Evolutionary conservation across 2,797 vertebrate species (phyloP), one percentile per base, ranked within the genome.

Genomic region (Pipistrellus kuhlii): DNA sequence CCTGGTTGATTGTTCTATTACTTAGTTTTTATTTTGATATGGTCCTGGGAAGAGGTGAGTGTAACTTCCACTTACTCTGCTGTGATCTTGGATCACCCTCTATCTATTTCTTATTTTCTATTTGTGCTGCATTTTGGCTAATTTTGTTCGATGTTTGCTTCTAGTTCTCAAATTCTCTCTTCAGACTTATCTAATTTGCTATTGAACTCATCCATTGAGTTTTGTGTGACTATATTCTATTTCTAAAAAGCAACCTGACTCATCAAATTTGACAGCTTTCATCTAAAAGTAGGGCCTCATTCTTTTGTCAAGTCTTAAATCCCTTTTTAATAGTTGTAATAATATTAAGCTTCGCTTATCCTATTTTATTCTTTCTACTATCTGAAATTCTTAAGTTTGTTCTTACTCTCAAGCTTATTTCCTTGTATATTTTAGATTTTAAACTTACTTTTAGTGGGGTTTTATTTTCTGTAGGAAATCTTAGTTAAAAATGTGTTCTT

Each of bases 271-370:
- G 6, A 2, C 17, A 21, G n/a, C 46, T 72, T 85, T 76, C 35
- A 84, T 41, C 72, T 90, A 41, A 11, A 32, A 66, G 25, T 11
- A 44, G 20, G 10, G 9, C 35, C 20, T 30, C 21, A n/a, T 55
- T 62, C n/a, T n/a, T 78, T 44, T 44, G 44, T 44, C 44, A 44
- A 44, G 44, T 44, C 10, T 59, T 46, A 7, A 46, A 23, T 53
- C 14, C 23, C 53, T 71, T 83, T 57, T 66, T 12, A 66, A 38
- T 64, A 71, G 0, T 18, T 53, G 5, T 85, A 32, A 77, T 86
- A 72, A 77, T 86, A 66, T 88, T 53, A 93, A 86, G 11, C 35
- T 83, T 83, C 59, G 0, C 73, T 73, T 84, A 41, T 85, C 80
- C 35, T 48, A 10, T 62, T 91, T 9, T 44, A 1, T 23, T 38